Base-by-base conservation (phyloP, 2,113 vertebrate species). In the Bos indicus region DNA sequence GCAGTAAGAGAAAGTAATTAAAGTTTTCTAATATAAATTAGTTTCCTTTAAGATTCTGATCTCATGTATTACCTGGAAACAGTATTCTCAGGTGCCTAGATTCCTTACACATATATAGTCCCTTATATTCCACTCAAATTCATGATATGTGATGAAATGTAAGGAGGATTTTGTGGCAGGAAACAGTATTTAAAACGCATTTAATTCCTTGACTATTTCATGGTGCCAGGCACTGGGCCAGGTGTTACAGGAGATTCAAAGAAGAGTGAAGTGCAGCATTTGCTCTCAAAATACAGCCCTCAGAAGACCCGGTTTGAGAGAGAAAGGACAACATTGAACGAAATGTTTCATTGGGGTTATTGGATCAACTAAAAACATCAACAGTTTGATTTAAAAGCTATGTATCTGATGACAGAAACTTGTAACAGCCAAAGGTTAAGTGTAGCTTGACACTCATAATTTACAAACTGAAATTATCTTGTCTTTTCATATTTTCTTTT, bases 391-490 rank as follows among this genome's bases (percentile, higher is more conserved):
- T 97, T 97, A 85, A 92, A 92, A 97, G 84, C 82, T 96, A 48
- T 85, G 33, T 81, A 81, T 94, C 91, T 87, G 77, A 95, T 94
- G 93, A 94, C 64, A 92, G 77, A 96, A 94, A 92, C 52, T 95
- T 92, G n/a, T 96, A 97, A 96, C 57, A 94, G 51, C 54, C 81
- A 95, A 98, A 97, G 87, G 94, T 97, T 95, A 96, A 93, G 67
- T 71, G 28, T 51, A 92, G 82, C 51, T 95, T 97, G 90, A 96
- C 77, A 88, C 52, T 77, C 57, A 94, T 96, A 96, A 98, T 98
- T 98, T 97, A 96, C 86, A 86, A 92, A 59, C 92, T 91, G 25
- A 97, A 98, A 94, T 97, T 97, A 98, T 88, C 90, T 97, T 98
- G 96, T 97, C 93, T 94, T 84, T 26, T 97, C 96, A 88, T 54